phyloP scores from a whole-genome alignment of 1,140 invertebrate species.

The Drosophila navojoa region DNA sequence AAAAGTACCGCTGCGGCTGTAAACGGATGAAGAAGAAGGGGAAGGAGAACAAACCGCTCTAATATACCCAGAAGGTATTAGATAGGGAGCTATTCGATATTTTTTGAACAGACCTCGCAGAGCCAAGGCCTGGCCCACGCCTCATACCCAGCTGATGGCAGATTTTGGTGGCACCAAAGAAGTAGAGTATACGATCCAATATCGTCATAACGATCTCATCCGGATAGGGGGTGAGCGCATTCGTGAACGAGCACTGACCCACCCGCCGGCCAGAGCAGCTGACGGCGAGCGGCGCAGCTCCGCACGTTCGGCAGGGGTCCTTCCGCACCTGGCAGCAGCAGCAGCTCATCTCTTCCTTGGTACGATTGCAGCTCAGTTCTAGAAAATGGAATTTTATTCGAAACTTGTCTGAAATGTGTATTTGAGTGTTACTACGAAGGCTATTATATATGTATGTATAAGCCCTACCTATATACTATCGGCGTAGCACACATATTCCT shows the following conservation, averaged over 20 bases:
- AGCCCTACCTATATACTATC: neutral
- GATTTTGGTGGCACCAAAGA: constrained; percentile 43
- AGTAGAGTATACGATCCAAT: constrained; percentile 51
- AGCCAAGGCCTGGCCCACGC: neutral
- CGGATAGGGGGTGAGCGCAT: constrained; percentile 43
- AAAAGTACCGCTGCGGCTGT: too few species aligned
- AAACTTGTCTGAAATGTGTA: too few species aligned
- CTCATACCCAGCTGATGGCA: neutral
- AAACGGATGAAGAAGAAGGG: too few species aligned
- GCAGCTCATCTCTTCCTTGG: too few species aligned
- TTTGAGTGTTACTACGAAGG: too few species aligned
- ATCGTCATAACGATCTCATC: constrained; percentile 58
- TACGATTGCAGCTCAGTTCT: too few species aligned
- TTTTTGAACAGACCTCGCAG: neutral
- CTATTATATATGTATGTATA: too few species aligned
- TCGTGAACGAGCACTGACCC: neutral
- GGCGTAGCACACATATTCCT: neutral
- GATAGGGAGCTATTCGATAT: too few species aligned
- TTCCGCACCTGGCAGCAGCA: neutral
- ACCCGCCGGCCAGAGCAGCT: neutral
- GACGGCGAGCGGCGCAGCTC: neutral
- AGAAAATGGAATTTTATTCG: too few species aligned
- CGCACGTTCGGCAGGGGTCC: neutral
- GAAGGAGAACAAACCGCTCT: too few species aligned
- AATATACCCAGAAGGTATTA: too few species aligned